Percentiles rank a stretch among this genome's conserved stretches.
These are phyloP conservation scores for human (Homo sapiens) DNA, from an alignment of 2,113 vertebrate species.

Conservation along the genomic window GRCh38 chr3:19400501-19401000, in stretches of 20 bases:
- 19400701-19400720: conserved; percentile 16
- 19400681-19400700: conserved; percentile 41
- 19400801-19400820: neutral
- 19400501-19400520: neutral
- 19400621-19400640: neutral
- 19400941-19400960: neutral
- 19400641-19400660: neutral
- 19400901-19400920: neutral
- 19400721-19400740: neutral
- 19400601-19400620: neutral
- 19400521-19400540: neutral
- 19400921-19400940: neutral
- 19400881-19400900: neutral
- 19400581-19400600: neutral
- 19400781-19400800: conserved; percentile 24
- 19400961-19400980: neutral
- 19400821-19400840: neutral
- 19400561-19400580: neutral
- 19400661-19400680: neutral
- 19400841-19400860: neutral
- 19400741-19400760: neutral
- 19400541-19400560: neutral
- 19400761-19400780: neutral
- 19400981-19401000: neutral
- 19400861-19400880: neutral